Evolutionary conservation across 2,113 vertebrate species (phyloP), one percentile per base, ranked within the genome.

Genomic region (Lutjanus erythropterus): DNA sequence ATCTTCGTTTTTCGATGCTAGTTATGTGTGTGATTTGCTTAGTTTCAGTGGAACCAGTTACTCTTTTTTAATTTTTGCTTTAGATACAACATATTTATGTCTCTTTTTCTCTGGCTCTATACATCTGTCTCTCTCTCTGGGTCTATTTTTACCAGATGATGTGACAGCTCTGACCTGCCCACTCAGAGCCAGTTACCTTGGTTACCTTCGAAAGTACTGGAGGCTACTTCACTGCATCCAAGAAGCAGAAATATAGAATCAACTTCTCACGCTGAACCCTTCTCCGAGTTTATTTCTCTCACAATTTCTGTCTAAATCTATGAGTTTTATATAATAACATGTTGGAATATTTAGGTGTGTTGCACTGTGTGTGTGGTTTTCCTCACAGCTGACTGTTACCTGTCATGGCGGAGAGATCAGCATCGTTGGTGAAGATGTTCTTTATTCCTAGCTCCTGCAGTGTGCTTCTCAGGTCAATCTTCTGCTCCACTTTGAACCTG

Each of bases 401-500:
- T 83, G 96, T 97, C 96, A 99, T 96, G 9, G 94, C 96, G 11
- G 97, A 98, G 83, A 99, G 96, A 92, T 99, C 97, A 69, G 98
- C 97, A 50, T 95, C 92, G 74, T 90, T 95, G 68, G 90, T 94
- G 92, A 99, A 99, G 84, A 99, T 93, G 88, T 96, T 96, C 53
- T 93, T 96, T 83, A 99, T 94, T 87, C 98, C 98, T 10, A 99
- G 95, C 44, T 95, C 92, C 92, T 96, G 96, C 91, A 99, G 93
- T 52, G 91, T 90, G 66, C 95, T 95, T 83, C 94, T 98, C 91
- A 99, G 94, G 92, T 99, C 97, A 66, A 97, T 94, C 90, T 95
- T 97, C 90, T 99, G 97, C 81, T 98, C 97, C 80, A 99, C 96
- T 78, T 97, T 97, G 89, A 99, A 99, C 92, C 98, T 99, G 72